A percentile compares a stretch with the other conserved stretches of the same genome.
Evolutionary conservation across 2,797 vertebrate genomes (phyloP).

Genomic region (Podarcis siculus): DNA sequence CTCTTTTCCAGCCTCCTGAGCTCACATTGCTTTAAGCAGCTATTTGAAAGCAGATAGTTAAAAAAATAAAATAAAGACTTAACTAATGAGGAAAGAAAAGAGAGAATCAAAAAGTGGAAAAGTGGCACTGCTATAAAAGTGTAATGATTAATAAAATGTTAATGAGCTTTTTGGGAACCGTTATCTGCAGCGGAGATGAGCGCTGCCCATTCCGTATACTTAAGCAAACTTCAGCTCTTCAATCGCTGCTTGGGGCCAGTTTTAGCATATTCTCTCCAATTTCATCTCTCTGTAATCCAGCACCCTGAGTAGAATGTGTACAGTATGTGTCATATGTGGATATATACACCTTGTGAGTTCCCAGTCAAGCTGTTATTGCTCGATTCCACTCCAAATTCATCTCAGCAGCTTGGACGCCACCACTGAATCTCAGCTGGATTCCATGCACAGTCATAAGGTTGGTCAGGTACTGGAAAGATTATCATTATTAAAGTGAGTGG

Average conservation of each 20-base stretch:
- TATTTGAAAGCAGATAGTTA: conserved; percentile 4
- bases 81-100: conserved; percentile 11
- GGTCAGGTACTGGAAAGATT: background rate
- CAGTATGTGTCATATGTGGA: too few species aligned
- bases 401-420: background rate
- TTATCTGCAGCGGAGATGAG: conserved; percentile 22
- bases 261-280: background rate
- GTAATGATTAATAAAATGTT: conserved; percentile 10
- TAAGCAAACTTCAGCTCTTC: background rate
- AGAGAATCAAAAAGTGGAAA: background rate
- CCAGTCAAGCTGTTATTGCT: background rate
- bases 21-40: background rate
- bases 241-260: background rate
- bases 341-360: background rate
- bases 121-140: background rate
- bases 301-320: background rate
- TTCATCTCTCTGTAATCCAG: background rate
- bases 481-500: background rate
- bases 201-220: background rate
- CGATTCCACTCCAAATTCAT: background rate
- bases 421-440: background rate
- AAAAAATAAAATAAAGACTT: conserved; percentile 1
- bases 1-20: conserved; percentile 13
- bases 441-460: background rate
- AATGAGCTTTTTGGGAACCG: background rate